These are phyloP conservation scores for Pyrgilauda ruficollis DNA, from an alignment of 2,113 vertebrate genomes.

Conservation along the genomic window DNA sequence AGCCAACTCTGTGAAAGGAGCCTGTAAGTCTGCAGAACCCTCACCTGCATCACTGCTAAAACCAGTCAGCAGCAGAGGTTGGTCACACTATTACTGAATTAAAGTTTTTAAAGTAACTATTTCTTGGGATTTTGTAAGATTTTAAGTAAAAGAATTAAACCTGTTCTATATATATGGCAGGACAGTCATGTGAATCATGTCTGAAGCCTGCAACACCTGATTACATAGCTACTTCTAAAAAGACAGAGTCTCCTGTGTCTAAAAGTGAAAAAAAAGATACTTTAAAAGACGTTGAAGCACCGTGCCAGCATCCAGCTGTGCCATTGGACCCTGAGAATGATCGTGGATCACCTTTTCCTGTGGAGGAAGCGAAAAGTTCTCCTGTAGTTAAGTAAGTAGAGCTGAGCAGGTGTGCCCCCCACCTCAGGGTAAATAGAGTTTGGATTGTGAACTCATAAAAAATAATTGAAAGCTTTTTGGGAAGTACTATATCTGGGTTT, in stretches of 20 bases:
- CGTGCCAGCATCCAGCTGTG: accelerated
- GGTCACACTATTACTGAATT: background rate
- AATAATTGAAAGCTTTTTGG: background rate
- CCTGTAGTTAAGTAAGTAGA: constrained; percentile 9
- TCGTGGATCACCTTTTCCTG: background rate
- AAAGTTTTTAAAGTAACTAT: background rate
- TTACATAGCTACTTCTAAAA: accelerated
- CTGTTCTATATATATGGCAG: constrained; percentile 33
- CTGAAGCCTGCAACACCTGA: background rate
- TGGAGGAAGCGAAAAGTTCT: background rate
- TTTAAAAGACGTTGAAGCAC: background rate
- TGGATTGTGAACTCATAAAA: background rate
- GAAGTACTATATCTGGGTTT: background rate
- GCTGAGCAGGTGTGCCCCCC: background rate
- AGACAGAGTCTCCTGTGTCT: background rate
- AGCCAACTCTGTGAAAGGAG: background rate
- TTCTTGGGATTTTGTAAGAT: background rate
- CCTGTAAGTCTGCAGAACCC: background rate
- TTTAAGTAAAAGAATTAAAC: background rate
- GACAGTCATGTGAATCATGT: background rate
- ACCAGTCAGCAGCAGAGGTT: constrained; percentile 52
- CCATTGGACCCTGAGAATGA: background rate
- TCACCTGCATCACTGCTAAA: background rate
- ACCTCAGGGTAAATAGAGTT: background rate
- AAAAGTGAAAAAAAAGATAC: background rate